Percentiles rank a stretch among this genome's conserved stretches.
Evolutionary conservation across 2,113 vertebrate genomes (phyloP).

Genomic region (Cepphus grylle): DNA sequence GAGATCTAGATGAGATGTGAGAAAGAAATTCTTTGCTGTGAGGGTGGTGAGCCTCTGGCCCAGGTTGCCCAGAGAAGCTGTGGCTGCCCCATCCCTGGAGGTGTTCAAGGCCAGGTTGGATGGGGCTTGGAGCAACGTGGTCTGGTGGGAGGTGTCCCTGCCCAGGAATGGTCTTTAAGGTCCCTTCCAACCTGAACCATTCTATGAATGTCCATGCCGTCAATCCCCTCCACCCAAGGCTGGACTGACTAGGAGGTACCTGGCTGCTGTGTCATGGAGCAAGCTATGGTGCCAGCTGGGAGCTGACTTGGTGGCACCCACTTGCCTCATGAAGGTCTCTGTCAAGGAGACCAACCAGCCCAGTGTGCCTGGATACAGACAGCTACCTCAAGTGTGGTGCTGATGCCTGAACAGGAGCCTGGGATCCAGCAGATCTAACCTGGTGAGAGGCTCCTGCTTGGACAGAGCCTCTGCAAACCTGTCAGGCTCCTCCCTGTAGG

Average conservation of each 20-base stretch:
- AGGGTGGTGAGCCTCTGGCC: neutral
- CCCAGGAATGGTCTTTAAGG: neutral
- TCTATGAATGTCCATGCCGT: neutral
- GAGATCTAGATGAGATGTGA: neutral
- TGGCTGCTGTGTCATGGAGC: neutral
- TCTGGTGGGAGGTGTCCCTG: neutral
- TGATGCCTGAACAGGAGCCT: neutral
- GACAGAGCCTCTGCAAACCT: neutral
- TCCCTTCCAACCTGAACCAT: neutral
- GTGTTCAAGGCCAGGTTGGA: neutral
- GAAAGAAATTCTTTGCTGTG: neutral
- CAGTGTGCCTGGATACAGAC: too few species aligned
- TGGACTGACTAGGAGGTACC: neutral
- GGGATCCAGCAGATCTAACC: neutral
- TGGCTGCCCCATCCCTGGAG: neutral
- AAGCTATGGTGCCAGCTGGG: neutral
- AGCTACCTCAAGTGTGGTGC: too few species aligned
- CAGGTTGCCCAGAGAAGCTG: neutral
- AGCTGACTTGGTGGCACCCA: neutral
- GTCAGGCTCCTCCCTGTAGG: neutral
- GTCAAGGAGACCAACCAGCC: neutral
- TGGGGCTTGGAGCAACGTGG: neutral
- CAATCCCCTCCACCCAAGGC: neutral
- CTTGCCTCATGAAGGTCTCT: neutral
- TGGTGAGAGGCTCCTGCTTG: neutral